Percentiles rank a stretch among this genome's conserved stretches.
phyloP scores from a whole-genome alignment of 1,140 invertebrate species.

The Sitobion miscanthi region DNA sequence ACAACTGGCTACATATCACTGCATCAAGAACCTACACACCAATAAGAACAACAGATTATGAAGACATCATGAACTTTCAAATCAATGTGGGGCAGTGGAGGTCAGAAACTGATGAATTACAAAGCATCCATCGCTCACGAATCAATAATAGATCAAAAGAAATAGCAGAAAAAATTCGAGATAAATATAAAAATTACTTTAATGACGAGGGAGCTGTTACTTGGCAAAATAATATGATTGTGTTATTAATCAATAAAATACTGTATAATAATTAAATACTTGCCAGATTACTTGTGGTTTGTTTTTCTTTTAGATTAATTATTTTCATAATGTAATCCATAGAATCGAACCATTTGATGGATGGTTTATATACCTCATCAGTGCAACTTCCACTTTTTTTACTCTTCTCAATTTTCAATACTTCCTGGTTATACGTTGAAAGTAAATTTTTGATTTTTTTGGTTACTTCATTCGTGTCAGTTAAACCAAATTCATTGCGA shows the following conservation, averaged over 20 bases:
- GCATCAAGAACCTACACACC: not conserved
- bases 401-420: not conserved
- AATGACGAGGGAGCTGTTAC: not conserved
- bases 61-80: not conserved
- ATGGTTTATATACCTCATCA: not conserved
- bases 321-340: conserved; percentile 23
- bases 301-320: not conserved
- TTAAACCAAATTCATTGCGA: not conserved
- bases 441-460: not conserved
- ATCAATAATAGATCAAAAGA: conserved; percentile 6
- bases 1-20: not conserved
- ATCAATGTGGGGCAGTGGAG: not conserved
- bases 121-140: not conserved
- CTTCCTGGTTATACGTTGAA: not conserved
- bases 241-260: conserved; percentile 4
- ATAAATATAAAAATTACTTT: conserved; percentile 20
- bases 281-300: not conserved
- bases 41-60: not conserved
- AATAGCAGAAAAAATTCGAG: not conserved
- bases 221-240: not conserved
- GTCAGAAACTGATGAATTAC: not conserved
- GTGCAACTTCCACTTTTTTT: not conserved
- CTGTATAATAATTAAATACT: conserved; percentile 3
- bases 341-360: not conserved
- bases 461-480: not conserved